Evolutionary conservation across 2,797 vertebrate species (phyloP).

Genomic region (Cetoscarus ocellatus): DNA sequence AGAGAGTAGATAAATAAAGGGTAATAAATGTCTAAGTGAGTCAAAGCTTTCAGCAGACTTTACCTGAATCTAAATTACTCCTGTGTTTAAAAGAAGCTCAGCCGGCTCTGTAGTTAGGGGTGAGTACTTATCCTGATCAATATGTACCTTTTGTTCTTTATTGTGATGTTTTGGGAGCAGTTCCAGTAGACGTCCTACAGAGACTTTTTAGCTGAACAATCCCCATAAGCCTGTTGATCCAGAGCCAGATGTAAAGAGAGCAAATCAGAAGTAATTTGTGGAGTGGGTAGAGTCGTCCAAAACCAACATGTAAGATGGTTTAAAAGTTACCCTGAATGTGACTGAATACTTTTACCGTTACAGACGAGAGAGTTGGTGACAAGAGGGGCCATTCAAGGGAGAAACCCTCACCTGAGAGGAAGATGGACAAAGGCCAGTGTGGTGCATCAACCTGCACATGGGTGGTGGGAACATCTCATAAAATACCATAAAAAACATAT

Average conservation of each 20-base stretch:
- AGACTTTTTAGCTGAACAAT: conserved; percentile 23
- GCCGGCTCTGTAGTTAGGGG: not conserved
- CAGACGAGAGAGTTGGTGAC: conserved; percentile 26
- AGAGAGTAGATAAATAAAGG: too few species aligned
- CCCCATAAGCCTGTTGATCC: conserved; percentile 19
- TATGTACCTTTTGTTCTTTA: conserved; percentile 25
- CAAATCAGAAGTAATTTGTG: conserved; percentile 46
- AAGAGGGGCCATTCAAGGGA: conserved; percentile 1
- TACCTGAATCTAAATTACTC: not conserved
- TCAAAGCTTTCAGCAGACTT: conserved; percentile 16
- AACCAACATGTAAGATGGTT: conserved; percentile 10
- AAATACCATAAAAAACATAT: too few species aligned
- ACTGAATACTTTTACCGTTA: conserved; percentile 22
- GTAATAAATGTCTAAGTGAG: conserved; percentile 1
- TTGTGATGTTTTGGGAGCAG: conserved; percentile 12
- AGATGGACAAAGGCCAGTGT: conserved; percentile 9
- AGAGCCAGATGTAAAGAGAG: conserved; percentile 39
- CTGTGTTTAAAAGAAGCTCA: not conserved
- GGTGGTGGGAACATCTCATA: conserved; percentile 9
- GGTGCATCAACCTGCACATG: conserved; percentile 7
- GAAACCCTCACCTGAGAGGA: conserved; percentile 14
- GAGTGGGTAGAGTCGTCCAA: not conserved
- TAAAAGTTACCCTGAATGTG: conserved; percentile 4
- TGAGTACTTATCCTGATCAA: conserved; percentile 17
- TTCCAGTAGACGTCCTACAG: conserved; percentile 15